These are phyloP conservation scores for Nasonia giraulti DNA, from an alignment of 1,140 invertebrate genomes.

Conservation along the genomic window DNA sequence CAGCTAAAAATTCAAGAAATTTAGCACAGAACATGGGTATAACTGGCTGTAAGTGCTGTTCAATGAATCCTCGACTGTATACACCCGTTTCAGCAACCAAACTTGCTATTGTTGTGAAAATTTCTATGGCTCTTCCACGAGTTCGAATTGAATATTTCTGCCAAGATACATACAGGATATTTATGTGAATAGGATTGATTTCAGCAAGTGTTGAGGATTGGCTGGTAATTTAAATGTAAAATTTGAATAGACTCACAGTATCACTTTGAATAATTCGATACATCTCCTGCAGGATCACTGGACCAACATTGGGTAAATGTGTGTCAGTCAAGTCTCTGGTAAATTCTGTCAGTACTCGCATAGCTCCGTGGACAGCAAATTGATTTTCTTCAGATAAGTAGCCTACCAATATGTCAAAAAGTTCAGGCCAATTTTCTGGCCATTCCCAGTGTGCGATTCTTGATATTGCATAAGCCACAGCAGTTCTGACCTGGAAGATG, in stretches of 20 bases:
- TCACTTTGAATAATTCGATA: slow-evolving; percentile 83
- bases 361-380: slow-evolving; percentile 83
- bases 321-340: slow-evolving; percentile 81
- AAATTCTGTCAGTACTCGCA: slow-evolving; percentile 86
- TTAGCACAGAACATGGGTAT: slow-evolving; percentile 83
- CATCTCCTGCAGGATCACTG: slow-evolving; percentile 85
- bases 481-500: slow-evolving; percentile 74
- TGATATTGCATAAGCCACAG: slow-evolving; percentile 85
- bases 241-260: slow-evolving; percentile 72
- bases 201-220: slow-evolving; percentile 62
- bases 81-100: slow-evolving; percentile 77
- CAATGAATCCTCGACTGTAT: slow-evolving; percentile 77
- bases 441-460: slow-evolving; percentile 87
- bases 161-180: slow-evolving; percentile 64
- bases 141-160: slow-evolving; percentile 78
- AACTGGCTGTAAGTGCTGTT: slow-evolving; percentile 79
- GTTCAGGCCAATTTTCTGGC: slow-evolving; percentile 85
- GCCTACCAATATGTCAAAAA: slow-evolving; percentile 83
- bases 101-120: slow-evolving; percentile 79
- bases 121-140: slow-evolving; percentile 80
- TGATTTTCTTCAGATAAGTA: slow-evolving; percentile 76
- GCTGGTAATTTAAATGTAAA: slow-evolving; percentile 13
- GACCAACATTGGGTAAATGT: slow-evolving; percentile 83
- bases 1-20: slow-evolving; percentile 79
- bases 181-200: not conserved